Percentiles rank a stretch among this genome's conserved stretches.
Evolutionary conservation across 2,888 invertebrate species (phyloP).

Genomic region (Amphiduros pacificus): DNA sequence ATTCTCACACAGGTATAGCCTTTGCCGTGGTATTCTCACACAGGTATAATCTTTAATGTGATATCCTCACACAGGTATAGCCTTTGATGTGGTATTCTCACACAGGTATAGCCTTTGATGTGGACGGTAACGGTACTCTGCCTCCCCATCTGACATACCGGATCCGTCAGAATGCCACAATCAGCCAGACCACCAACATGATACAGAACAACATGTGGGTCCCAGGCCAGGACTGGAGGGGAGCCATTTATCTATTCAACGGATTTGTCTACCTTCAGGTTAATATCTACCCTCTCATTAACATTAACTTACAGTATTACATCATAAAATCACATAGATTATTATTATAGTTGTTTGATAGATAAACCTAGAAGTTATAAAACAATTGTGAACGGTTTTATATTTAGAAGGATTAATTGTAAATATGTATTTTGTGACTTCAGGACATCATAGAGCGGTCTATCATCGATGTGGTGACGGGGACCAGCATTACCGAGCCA

Average conservation of each 20-base stretch:
- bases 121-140: slow-evolving; percentile 8
- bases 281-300: background rate
- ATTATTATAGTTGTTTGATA: background rate
- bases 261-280: slow-evolving; percentile 58
- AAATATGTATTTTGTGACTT: background rate
- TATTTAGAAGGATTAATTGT: background rate
- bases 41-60: too few relatives aligned
- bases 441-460: slow-evolving; percentile 25
- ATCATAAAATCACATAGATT: background rate
- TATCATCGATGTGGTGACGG: slow-evolving; percentile 26
- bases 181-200: slow-evolving; percentile 39
- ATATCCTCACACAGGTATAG: background rate
- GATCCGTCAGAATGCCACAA: slow-evolving; percentile 49
- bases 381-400: background rate
- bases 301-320: background rate
- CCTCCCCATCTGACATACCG: slow-evolving; percentile 33
- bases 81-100: background rate
- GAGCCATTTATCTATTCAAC: slow-evolving; percentile 51
- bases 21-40: too few relatives aligned
- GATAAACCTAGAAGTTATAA: background rate
- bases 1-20: background rate
- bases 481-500: slow-evolving; percentile 20
- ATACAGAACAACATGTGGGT: slow-evolving; percentile 47
- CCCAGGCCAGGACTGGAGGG: slow-evolving; percentile 51
- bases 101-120: slow-evolving; percentile 10